Evolutionary conservation across 2,888 invertebrate species (phyloP), one percentile per base, ranked within the genome.

Genomic region (Tiphia femorata): DNA sequence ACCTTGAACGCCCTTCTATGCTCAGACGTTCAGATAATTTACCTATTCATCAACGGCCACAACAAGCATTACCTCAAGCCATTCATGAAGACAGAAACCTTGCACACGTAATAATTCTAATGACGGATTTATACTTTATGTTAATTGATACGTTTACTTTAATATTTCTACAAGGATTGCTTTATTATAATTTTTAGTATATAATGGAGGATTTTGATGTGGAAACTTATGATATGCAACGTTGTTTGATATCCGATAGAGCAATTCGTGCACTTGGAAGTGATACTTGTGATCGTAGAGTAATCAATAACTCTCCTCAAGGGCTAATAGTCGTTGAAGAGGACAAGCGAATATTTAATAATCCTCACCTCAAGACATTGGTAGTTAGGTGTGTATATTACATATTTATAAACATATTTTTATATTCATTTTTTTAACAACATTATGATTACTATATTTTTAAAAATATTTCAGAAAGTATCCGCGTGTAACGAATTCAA

Each of bases 401-500:
- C 10, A n/a, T 12, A 29, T 14, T 17, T 16, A 44, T 40, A 12
- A 0, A 81, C 5, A 37, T 1, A 30, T 23, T 3, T 10, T 21
- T 27, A n/a, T n/a, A 23, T 6, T 42, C 12, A 6, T 14, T n/a
- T 14, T 27, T 12, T 33, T 29, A 12, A 7, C 1, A 29, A 19
- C 8, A 8, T 12, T 42, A 30, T 30, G n/a, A 8, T 30, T 3
- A 30, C 7, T 30, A 12, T 8, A 4, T 4, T n/a, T 33, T 33
- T 19, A 19, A 40, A 27, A 27, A 8, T 37, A 27, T 2, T 83
- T 87, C 3, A 87, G 88, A 1, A 89, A 91, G 3, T 92, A 88
- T 71, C 84, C 86, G 3, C 84, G 85, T 50, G 87, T 92, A 0
- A 91, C 91, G 0, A 87, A 92, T 71, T 80, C 85, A 4, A 89